Evolutionary conservation across 1,140 invertebrate genomes (phyloP).

Genomic region (Eriosoma lanigerum): DNA sequence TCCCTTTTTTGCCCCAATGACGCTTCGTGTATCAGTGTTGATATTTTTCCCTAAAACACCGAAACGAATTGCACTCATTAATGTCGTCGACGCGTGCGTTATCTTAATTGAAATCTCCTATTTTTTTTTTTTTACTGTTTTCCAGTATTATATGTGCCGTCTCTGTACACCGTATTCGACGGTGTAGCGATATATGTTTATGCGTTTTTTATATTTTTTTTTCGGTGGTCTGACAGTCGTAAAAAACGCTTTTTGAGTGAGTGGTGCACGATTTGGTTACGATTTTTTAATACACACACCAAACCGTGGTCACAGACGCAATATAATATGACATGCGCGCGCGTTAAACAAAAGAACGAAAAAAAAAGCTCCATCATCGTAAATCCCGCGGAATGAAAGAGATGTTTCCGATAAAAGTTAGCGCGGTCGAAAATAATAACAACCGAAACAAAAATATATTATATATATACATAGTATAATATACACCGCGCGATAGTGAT

Average conservation of each 20-base stretch:
- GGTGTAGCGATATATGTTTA: too few species aligned
- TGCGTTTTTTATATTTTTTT: not conserved
- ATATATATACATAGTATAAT: not conserved
- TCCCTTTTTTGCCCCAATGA: not conserved
- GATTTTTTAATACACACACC: slow-evolving; percentile 45
- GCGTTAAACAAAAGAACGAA: slow-evolving; percentile 1
- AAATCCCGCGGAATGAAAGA: slow-evolving; percentile 1
- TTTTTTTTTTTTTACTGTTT: not conserved
- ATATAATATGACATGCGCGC: too few species aligned
- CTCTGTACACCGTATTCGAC: too few species aligned
- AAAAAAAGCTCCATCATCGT: slow-evolving; percentile 30
- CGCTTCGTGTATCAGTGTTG: not conserved
- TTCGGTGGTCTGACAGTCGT: slow-evolving; percentile 14
- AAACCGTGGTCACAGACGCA: not conserved
- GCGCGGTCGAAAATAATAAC: slow-evolving; percentile 4
- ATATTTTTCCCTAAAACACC: not conserved
- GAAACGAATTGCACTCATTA: slow-evolving; percentile 49
- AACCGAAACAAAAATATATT: slow-evolving; percentile 2
- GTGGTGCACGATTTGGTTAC: slow-evolving; percentile 23
- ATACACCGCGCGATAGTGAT: too few species aligned
- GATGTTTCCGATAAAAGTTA: slow-evolving; percentile 36
- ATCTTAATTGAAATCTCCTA: slow-evolving; percentile 51
- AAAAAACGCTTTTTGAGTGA: not conserved
- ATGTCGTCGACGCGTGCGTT: slow-evolving; percentile 40
- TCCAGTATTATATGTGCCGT: too few species aligned